Percentiles rank a stretch among this genome's conserved stretches.
Conservation (phyloP, 2,113 vertebrate species). For the Indicator indicator region DNA sequence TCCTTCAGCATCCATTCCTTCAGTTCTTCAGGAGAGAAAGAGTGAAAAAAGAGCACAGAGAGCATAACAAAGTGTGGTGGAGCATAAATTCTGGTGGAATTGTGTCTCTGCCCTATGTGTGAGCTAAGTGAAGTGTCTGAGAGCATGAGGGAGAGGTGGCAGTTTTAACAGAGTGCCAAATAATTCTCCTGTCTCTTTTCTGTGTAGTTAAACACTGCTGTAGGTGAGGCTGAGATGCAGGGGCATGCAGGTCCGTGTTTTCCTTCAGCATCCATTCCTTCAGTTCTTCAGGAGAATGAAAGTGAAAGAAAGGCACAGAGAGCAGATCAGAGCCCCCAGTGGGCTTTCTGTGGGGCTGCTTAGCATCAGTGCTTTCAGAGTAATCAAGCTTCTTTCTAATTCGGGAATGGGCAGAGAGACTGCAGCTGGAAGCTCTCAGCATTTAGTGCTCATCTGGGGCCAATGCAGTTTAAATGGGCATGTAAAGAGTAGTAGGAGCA, state of each 20-base stretch:
- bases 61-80: background rate
- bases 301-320: background rate
- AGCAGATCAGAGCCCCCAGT: background rate
- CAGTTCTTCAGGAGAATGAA: background rate
- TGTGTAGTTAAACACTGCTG: background rate
- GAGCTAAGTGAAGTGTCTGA: background rate
- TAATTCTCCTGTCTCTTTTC: background rate
- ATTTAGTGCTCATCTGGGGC: conserved; percentile 61
- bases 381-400: background rate
- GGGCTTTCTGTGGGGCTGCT: background rate
- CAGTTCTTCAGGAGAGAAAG: background rate
- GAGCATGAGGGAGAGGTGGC: background rate
- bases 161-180: background rate
- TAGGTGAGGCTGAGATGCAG: background rate
- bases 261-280: background rate
- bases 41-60: background rate
- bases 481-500: conserved; percentile 47
- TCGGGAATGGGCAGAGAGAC: conserved; percentile 2
- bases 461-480: conserved; percentile 48
- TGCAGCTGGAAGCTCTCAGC: background rate
- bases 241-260: rapidly evolving
- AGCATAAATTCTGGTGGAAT: background rate
- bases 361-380: background rate
- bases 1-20: background rate
- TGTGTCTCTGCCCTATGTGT: background rate